Evolutionary conservation across 2,113 vertebrate species (phyloP), one percentile per base, ranked within the genome.

Genomic region (Pelvicachromis taeniatus): DNA sequence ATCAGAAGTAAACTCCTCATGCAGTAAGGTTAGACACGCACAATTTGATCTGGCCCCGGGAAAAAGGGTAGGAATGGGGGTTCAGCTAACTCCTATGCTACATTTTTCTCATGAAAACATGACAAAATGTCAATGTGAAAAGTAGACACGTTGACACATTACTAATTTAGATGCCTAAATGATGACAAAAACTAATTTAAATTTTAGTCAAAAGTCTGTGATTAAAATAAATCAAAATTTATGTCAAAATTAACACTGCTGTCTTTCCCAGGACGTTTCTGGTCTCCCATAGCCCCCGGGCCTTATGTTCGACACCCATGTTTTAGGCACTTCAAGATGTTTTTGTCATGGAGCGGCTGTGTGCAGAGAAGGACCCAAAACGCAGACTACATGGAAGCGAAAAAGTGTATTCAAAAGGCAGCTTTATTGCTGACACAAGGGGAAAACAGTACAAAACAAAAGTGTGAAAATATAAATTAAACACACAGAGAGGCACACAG

Each of bases 11-110:
- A 61, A 61, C 58, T 61, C 17, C 0, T 0, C 19, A 63, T 35
- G 17, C 0, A 35, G 59, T 12, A n/a, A 3, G 59, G 31, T 12
- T 63, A 63, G 59, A 2, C 59, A 35, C 0, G 0, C 6, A 12
- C 31, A 63, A 63, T 63, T 7, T 63, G 6, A 63, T 63, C 9
- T 35, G 31, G 59, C 2, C 31, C 59, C 3, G 3, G 17, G 58
- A 61, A 61, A 35, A 5, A 4, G 9, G 1, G 31, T 1, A 5
- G 0, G 58, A 63, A 63, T 6, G 35, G 31, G 6, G 17, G 31
- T 63, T 63, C 10, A 35, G 59, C 31, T 0, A 61, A 61, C 58
- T 33, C 29, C 56, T 1, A 2, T 10, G 29, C 9, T 59, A 16
- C 31, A 16, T 1, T 16, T 61, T 61, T 35, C 9, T 61, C 16